Percentiles rank a stretch among this genome's conserved stretches.
Evolutionary conservation across 1,140 invertebrate species (phyloP).

Genomic region (Cyclina sinensis): DNA sequence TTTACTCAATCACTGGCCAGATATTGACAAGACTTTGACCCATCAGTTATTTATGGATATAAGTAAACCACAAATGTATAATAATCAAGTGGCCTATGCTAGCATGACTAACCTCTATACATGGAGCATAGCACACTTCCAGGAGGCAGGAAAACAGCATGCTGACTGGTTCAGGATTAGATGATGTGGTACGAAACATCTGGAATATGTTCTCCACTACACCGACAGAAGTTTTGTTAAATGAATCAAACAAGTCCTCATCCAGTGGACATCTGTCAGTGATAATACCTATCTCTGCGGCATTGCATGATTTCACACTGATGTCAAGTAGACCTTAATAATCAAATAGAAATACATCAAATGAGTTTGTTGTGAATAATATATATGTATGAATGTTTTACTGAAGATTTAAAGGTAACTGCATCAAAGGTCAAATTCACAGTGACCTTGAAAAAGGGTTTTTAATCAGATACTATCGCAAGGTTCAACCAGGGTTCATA

Average conservation of each 20-base stretch:
- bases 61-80: too few relatives aligned
- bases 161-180: slow-evolving; percentile 1
- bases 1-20: too few relatives aligned
- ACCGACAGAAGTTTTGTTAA: slow-evolving; percentile 35
- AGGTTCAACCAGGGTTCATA: too few relatives aligned
- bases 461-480: too few relatives aligned
- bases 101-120: slow-evolving; percentile 13
- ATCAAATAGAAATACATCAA: slow-evolving; percentile 3
- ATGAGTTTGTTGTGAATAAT: neutral
- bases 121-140: slow-evolving; percentile 34
- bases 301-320: slow-evolving; percentile 15
- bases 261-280: slow-evolving; percentile 27
- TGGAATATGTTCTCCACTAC: slow-evolving; percentile 12
- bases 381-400: too few relatives aligned
- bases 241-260: slow-evolving; percentile 32
- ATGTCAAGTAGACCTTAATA: slow-evolving; percentile 48
- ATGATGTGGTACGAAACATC: slow-evolving; percentile 33
- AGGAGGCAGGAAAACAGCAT: slow-evolving; percentile 44
- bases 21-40: too few relatives aligned
- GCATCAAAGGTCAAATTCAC: too few relatives aligned
- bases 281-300: neutral
- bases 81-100: too few relatives aligned
- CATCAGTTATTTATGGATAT: too few relatives aligned
- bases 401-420: too few relatives aligned
- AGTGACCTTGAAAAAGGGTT: too few relatives aligned